Percentiles rank a stretch among this genome's conserved stretches.
phyloP scores from a whole-genome alignment of 2,888 invertebrate genomes.

The Lasioglossum calceatum region DNA sequence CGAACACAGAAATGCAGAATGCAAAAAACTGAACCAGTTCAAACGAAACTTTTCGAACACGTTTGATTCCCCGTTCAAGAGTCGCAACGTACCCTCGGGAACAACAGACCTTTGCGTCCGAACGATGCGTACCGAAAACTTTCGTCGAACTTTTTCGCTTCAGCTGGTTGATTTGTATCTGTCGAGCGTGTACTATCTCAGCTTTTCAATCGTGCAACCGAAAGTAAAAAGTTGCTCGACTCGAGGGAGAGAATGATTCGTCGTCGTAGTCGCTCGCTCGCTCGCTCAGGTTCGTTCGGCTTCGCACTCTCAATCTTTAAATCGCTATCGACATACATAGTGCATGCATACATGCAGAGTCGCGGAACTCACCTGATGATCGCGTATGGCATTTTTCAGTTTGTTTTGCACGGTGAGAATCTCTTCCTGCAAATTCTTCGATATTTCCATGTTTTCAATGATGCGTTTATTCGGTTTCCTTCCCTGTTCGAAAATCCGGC shows the following conservation, averaged over 20 bases:
- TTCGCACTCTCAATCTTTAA: conserved; percentile 62
- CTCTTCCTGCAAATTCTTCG: conserved; percentile 87
- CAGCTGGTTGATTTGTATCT: conserved; percentile 26
- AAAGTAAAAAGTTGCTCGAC: conserved; percentile 21
- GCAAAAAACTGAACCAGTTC: not conserved
- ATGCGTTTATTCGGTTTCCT: conserved; percentile 48
- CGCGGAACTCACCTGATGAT: conserved; percentile 86
- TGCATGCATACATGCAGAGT: conserved; percentile 54
- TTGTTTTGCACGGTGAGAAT: conserved; percentile 87
- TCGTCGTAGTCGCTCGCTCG: conserved; percentile 12
- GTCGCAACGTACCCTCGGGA: not conserved
- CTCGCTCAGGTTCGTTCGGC: conserved; percentile 47
- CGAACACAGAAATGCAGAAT: not conserved
- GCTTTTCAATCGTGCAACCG: conserved; percentile 32
- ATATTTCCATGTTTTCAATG: conserved; percentile 86
- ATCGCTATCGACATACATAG: conserved; percentile 64
- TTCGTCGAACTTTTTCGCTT: conserved; percentile 30
- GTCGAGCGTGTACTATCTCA: conserved; percentile 20
- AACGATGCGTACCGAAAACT: conserved; percentile 15
- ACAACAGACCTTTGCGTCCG: not conserved
- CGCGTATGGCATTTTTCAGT: conserved; percentile 87
- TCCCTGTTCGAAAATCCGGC: conserved; percentile 64
- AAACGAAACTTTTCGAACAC: conserved; percentile 11
- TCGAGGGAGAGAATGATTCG: conserved; percentile 32
- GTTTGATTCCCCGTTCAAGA: not conserved